A percentile compares a stretch with the other conserved stretches of the same genome.
Evolutionary conservation across 2,888 invertebrate species (phyloP).

Genomic region (Aelia acuminata): DNA sequence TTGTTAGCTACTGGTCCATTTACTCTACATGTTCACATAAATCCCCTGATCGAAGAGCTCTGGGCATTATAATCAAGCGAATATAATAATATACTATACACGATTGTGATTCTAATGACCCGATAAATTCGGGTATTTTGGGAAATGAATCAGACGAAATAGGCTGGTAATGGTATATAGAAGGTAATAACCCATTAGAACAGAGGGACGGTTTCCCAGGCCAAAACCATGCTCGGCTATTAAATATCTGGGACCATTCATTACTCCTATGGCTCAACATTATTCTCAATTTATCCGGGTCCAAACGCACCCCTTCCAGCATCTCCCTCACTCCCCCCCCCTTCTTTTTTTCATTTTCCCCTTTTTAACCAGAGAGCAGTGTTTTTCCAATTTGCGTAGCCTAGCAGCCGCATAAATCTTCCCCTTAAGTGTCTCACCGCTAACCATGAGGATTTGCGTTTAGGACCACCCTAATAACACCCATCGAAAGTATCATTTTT

Average conservation of each 20-base stretch:
- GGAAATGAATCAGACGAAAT: neutral
- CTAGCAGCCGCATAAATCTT: conserved; percentile 42
- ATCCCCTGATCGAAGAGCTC: too few relatives aligned
- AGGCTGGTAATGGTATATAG: neutral
- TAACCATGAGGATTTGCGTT: conserved; percentile 43
- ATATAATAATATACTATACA: neutral
- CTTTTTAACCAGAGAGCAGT: conserved; percentile 26
- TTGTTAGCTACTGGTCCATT: too few relatives aligned
- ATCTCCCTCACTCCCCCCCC: neutral
- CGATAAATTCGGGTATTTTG: neutral
- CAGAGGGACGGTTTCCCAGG: neutral
- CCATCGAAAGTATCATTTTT: neutral
- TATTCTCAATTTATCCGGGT: conserved; percentile 38
- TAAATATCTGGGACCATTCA: conserved; percentile 42
- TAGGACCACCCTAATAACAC: conserved; percentile 27
- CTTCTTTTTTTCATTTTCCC: neutral
- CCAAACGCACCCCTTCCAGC: conserved; percentile 3
- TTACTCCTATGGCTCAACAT: conserved; percentile 36
- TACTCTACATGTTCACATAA: too few relatives aligned
- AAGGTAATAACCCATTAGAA: neutral
- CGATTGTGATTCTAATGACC: neutral
- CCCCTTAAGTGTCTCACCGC: conserved; percentile 46
- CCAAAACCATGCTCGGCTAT: neutral
- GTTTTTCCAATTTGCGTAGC: conserved; percentile 37
- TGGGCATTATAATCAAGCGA: conserved; percentile 2